These are phyloP conservation scores for Stictocephala bisonia DNA, from an alignment of 2,888 invertebrate genomes.

Conservation along the genomic window DNA sequence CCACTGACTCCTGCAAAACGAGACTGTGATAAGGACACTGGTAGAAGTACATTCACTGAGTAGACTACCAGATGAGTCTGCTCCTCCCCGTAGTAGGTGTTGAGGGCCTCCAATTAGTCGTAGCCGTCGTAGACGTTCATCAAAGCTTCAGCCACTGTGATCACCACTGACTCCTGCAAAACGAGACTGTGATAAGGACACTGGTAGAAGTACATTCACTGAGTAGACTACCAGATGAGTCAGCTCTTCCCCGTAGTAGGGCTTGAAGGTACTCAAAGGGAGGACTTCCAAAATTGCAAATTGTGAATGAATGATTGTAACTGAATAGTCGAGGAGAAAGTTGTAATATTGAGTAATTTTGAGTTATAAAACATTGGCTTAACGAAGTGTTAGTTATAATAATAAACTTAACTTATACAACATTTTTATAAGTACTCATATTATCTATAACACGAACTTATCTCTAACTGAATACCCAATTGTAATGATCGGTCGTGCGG, in stretches of 20 bases:
- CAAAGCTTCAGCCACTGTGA: neutral
- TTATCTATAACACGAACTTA: too few species aligned
- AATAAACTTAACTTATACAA: too few species aligned
- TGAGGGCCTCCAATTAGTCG: conserved; percentile 66
- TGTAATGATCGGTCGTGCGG: too few species aligned
- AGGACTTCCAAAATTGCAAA: too few species aligned
- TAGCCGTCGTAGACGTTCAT: conserved; percentile 65
- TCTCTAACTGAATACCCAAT: too few species aligned
- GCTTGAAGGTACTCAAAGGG: neutral
- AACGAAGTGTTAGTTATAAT: too few species aligned
- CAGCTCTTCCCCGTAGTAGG: neutral
- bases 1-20: neutral
- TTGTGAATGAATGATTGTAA: too few species aligned
- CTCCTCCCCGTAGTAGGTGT: conserved; percentile 68
- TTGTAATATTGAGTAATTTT: too few species aligned
- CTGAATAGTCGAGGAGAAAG: too few species aligned
- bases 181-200: neutral
- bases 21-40: too few species aligned
- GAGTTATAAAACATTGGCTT: too few species aligned
- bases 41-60: neutral
- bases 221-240: neutral
- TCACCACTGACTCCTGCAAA: neutral
- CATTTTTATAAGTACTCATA: too few species aligned
- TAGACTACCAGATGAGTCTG: neutral
- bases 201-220: neutral